Percentiles rank a stretch among this genome's conserved stretches.
These are phyloP conservation scores for Otolemur crassicaudatus DNA, from an alignment of 2,797 vertebrate species.

Conservation along the genomic window DNA sequence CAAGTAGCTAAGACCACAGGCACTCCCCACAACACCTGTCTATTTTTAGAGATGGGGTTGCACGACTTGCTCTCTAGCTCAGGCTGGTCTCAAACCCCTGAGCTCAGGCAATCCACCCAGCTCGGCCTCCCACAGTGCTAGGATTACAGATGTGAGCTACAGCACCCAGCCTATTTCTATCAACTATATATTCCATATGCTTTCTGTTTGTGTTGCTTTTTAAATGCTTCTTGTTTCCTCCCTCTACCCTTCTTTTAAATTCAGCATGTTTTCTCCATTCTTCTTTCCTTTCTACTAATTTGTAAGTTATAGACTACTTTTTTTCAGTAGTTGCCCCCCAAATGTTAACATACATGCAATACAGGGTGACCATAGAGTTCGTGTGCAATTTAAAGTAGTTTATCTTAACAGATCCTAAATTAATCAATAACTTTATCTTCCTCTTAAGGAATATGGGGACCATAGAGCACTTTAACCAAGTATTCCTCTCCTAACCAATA, in stretches of 20 bases:
- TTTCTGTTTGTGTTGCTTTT: not conserved
- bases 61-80: no score
- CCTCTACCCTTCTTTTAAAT: not conserved
- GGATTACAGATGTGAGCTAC: no score
- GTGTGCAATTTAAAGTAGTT: not conserved
- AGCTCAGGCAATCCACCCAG: no score
- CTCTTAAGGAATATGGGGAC: not conserved
- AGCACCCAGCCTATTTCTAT: not conserved
- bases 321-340: not conserved
- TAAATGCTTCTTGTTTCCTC: not conserved
- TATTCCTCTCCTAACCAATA: not conserved
- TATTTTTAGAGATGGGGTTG: no score
- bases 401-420: conserved; percentile 17
- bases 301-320: not conserved
- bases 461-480: not conserved
- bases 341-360: not conserved
- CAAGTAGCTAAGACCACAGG: no score
- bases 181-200: not conserved
- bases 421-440: not conserved
- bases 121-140: no score
- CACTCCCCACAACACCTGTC: no score
- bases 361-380: no score
- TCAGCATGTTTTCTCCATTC: not conserved
- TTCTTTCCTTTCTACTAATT: not conserved
- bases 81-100: no score